phyloP scores from a whole-genome alignment of 2,797 vertebrate species.

The Aldrovandia affinis region DNA sequence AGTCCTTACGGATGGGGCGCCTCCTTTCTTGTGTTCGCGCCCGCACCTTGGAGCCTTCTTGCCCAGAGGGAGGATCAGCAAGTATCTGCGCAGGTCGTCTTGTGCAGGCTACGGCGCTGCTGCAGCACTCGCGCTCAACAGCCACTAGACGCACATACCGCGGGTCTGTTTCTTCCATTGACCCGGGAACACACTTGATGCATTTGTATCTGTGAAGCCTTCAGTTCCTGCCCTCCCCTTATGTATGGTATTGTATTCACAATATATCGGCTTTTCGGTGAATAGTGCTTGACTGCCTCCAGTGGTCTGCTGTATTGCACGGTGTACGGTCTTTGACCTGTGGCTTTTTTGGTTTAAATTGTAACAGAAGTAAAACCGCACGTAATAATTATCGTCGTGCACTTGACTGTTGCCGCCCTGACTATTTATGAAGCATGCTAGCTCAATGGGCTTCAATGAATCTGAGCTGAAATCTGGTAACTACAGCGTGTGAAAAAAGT shows the following conservation, averaged over 20 bases:
- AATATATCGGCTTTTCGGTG: constrained; percentile 55
- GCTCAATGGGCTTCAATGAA: not conserved
- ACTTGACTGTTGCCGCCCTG: not conserved
- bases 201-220: constrained; percentile 64
- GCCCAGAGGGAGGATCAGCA: constrained; percentile 27
- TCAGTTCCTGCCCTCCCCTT: constrained; percentile 60
- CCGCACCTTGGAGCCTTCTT: constrained; percentile 57
- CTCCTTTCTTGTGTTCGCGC: constrained; percentile 49
- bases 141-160: constrained; percentile 40
- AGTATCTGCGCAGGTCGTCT: constrained; percentile 9
- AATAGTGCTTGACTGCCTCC: constrained; percentile 73
- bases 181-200: constrained; percentile 43
- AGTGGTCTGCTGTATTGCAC: constrained; percentile 48
- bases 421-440: constrained; percentile 13
- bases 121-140: constrained; percentile 50
- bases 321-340: constrained; percentile 39
- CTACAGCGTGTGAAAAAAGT: constrained; percentile 17
- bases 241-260: constrained; percentile 35
- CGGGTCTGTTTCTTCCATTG: constrained; percentile 45
- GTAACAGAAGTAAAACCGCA: not conserved
- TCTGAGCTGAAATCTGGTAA: constrained; percentile 25
- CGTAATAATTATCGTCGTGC: not conserved
- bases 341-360: not conserved
- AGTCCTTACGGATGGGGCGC: constrained; percentile 46
- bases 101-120: constrained; percentile 14